Evolutionary conservation across 2,797 vertebrate genomes (phyloP), one percentile per base, ranked within the genome.

Genomic region (Poecile montanus): DNA sequence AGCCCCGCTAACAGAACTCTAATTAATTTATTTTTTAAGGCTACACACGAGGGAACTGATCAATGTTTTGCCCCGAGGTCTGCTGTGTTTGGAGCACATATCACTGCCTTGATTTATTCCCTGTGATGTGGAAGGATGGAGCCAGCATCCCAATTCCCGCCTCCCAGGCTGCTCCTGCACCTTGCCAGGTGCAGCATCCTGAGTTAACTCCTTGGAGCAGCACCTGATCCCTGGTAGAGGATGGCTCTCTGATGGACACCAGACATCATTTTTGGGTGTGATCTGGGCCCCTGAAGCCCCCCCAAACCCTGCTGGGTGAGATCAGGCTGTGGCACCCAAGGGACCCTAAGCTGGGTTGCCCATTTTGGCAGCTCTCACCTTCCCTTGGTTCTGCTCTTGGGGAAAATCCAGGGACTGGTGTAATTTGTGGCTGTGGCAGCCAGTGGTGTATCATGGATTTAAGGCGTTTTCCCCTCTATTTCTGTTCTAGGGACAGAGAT

Each of bases 281-380:
- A 38, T 20, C 8, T 25, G 26, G 15, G 58, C 26, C 76, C 65
- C 70, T 57, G 32, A n/a, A 10, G 7, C 4, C 3, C 6, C 5
- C 13, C 10, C 53, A 36, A 12, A 45, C 3, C 9, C 25, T 26
- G 27, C 74, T 66, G 36, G 14, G n/a, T 48, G 36, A 32, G 16
- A 48, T 9, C 3, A 1, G 29, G 57, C 6, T 36, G 32, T 17
- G 2, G 2, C 0, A 2, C 2, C 63, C 14, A 0, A 30, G 21
- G 30, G 51, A 23, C 4, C 9, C 71, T 61, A 45, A 36, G 74
- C 76, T 44, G 60, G 36, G 36, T 36, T 57, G 20, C 45, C 47
- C 72, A 26, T 26, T 23, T 65, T 60, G 91, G 68, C 36, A 34
- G 48, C 58, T 30, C 26, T 63, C 10, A 11, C 13, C 20, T 12